Evolutionary conservation across 2,797 vertebrate genomes (phyloP), one percentile per base, ranked within the genome.

Genomic region (Taeniopygia guttata): DNA sequence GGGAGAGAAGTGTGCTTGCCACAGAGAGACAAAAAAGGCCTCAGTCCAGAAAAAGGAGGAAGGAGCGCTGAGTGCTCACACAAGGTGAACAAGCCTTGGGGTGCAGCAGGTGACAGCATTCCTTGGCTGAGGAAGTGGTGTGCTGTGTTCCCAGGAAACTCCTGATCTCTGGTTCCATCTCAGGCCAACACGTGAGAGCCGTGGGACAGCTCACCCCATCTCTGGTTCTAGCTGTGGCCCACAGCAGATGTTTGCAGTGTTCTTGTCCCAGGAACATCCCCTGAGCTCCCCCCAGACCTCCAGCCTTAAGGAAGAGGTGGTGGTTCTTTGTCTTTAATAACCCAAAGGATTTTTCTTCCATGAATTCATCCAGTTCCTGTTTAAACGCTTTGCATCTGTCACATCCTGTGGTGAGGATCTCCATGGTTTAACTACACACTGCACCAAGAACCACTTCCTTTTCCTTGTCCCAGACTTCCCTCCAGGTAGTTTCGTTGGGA

Each of bases 361-460:
- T 87, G 66, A 94, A 96, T 96, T 94, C 93, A 94, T 88, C 26
- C 78, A 84, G 87, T 96, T 93, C 96, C 91, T 93, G 74, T 95
- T 90, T 54, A 84, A 95, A 46, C 8, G 55, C 69, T 77, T 84
- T 83, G 48, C 94, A 56, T 92, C 87, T 93, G 91, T 88, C 85
- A 92, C 92, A 93, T 93, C 95, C 95, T 96, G 95, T 91, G 90
- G 83, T 2, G 4, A 75, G 90, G 40, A 91, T 51, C 67, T 86
- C 90, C 88, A 14, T 1, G 1, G 11, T 46, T 79, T 91, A 95
- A 90, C 91, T n/a, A 76, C 2, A 26, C 1, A 0, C 34, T 84
- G 55, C 69, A 88, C n/a, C 3, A 15, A 78, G 90, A 84, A 30
- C 87, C 93, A 90, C 94, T 93, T 96, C 96, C 95, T 94, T 90